Conservation (phyloP, 2,113 vertebrate species). For the Hemiprocne comata region DNA sequence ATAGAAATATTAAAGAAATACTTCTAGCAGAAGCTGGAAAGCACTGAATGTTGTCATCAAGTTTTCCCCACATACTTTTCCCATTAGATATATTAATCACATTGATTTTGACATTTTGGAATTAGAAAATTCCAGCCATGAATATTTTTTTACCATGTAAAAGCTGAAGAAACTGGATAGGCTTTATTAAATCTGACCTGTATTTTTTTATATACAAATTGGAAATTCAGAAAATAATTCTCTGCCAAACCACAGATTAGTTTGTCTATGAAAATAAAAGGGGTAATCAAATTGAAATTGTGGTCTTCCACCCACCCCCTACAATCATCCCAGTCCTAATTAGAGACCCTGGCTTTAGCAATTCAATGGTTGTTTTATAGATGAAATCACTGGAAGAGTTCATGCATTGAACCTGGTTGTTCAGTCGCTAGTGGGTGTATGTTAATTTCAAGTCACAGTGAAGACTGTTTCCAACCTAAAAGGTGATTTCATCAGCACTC, state of each 20-base stretch:
- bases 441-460: not conserved
- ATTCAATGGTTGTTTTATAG: not conserved
- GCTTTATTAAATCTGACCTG: not conserved
- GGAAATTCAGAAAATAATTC: not conserved
- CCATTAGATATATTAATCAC: not conserved
- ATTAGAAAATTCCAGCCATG: not conserved
- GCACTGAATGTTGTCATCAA: not conserved
- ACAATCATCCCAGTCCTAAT: not conserved
- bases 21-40: not conserved
- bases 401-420: not conserved
- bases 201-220: not conserved
- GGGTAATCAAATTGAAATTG: slow-evolving; percentile 8
- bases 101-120: not conserved
- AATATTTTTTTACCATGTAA: not conserved
- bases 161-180: not conserved
- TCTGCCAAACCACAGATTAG: not conserved
- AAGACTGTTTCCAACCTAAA: not conserved
- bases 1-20: not conserved
- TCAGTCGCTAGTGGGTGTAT: not conserved
- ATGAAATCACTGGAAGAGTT: not conserved
- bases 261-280: not conserved
- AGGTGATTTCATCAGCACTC: not conserved
- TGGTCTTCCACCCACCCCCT: not conserved
- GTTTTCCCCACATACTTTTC: not conserved
- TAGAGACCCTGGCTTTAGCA: not conserved